These are phyloP conservation scores for Silurus asotus DNA, from an alignment of 2,113 vertebrate genomes.

Conservation along the genomic window DNA sequence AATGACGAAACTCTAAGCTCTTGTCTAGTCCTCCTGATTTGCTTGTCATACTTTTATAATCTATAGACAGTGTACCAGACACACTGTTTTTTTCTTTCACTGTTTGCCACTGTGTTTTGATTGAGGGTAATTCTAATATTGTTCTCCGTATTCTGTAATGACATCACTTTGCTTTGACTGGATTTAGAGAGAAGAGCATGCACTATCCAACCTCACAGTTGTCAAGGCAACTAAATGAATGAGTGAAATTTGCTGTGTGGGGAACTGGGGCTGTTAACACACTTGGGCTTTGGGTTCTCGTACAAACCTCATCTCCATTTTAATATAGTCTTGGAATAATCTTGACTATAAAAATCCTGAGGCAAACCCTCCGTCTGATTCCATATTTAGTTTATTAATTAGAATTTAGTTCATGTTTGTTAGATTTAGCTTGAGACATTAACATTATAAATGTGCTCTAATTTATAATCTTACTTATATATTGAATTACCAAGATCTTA, in stretches of 20 bases:
- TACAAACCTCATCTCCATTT: not conserved
- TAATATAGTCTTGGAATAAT: not conserved
- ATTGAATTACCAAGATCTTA: not conserved
- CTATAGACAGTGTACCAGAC: not conserved
- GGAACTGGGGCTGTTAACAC: not conserved
- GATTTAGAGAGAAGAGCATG: conserved; percentile 26
- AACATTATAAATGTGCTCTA: not conserved
- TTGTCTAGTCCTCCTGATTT: conserved; percentile 13
- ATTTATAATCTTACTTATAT: not conserved
- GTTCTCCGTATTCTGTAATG: not conserved
- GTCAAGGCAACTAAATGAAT: conserved; percentile 50
- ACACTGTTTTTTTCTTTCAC: conserved; percentile 1
- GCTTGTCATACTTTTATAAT: not conserved
- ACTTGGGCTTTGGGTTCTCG: not conserved
- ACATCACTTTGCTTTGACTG: conserved; percentile 37
- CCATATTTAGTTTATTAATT: not conserved
- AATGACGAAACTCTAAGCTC: conserved; percentile 4
- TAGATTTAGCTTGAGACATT: not conserved
- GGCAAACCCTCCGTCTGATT: not conserved
- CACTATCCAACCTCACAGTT: conserved; percentile 39
- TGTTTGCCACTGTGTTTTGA: conserved; percentile 4
- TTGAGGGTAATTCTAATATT: conserved; percentile 15
- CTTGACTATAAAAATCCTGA: not conserved
- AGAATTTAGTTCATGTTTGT: not conserved
- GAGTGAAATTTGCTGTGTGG: conserved; percentile 25